A percentile compares a stretch with the other conserved stretches of the same genome.
Evolutionary conservation across 2,797 vertebrate species (phyloP).

Genomic region (Hyperoplus immaculatus): DNA sequence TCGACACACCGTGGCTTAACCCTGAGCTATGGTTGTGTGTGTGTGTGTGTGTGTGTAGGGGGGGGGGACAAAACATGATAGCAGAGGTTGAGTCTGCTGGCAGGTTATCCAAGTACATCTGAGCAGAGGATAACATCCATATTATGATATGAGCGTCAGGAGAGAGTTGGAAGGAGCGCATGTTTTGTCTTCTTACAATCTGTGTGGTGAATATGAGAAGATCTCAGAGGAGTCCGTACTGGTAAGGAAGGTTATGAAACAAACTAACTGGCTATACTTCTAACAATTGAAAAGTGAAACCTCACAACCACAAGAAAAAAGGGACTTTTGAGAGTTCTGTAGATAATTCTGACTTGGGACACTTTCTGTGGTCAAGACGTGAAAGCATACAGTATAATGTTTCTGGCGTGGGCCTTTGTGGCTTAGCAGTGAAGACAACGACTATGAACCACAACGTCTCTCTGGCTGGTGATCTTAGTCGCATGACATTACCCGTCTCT

Average conservation of each 20-base stretch:
- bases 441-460: neutral
- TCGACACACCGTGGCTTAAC: slow-evolving; percentile 10
- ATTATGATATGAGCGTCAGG: slow-evolving; percentile 22
- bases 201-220: slow-evolving; percentile 13
- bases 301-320: neutral
- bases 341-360: too few species aligned
- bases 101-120: slow-evolving; percentile 67
- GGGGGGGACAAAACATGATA: slow-evolving; percentile 38
- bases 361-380: neutral
- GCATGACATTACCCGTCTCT: neutral
- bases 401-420: neutral
- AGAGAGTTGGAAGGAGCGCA: slow-evolving; percentile 19
- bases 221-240: slow-evolving; percentile 22
- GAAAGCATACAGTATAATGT: neutral
- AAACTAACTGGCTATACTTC: slow-evolving; percentile 9
- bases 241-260: neutral
- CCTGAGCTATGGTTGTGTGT: slow-evolving; percentile 20
- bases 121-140: slow-evolving; percentile 60
- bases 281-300: neutral
- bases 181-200: slow-evolving; percentile 46
- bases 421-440: neutral
- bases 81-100: slow-evolving; percentile 53
- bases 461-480: neutral
- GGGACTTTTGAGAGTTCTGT: too few species aligned
- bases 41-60: neutral